phyloP scores from a whole-genome alignment of 2,888 invertebrate species.

The Lasioglossum vierecki region DNA sequence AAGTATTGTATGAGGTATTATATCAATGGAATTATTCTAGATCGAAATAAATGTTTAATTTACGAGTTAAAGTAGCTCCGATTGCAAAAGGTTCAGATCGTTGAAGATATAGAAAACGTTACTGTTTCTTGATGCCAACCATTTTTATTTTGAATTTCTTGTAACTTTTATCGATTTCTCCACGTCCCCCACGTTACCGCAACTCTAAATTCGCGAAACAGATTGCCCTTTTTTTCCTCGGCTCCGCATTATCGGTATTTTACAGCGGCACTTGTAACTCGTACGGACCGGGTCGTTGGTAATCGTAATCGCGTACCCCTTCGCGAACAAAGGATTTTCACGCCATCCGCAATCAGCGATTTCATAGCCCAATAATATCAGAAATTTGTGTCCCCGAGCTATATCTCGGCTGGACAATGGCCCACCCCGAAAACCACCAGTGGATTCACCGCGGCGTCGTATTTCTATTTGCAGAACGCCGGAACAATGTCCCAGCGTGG shows the following conservation, averaged over 20 bases:
- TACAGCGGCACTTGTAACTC: neutral
- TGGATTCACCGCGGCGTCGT: neutral
- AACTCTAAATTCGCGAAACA: no score
- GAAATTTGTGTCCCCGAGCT: neutral
- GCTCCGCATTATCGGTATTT: neutral
- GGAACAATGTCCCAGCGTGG: constrained; percentile 98
- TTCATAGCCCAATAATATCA: neutral
- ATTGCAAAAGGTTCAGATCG: no score
- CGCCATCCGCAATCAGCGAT: neutral
- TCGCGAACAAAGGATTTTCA: neutral
- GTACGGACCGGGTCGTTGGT: neutral
- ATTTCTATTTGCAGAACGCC: constrained; percentile 89
- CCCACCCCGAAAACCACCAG: neutral
- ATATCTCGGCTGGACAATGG: neutral
- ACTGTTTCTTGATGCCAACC: no score
- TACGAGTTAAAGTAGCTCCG: no score
- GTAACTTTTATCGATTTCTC: no score
- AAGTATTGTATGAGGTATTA: no score
- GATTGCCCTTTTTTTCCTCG: no score
- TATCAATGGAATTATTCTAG: no score
- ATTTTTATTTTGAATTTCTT: no score
- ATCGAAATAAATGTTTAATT: no score
- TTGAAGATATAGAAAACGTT: no score
- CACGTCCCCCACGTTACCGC: no score
- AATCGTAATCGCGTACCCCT: neutral